Percentiles rank a stretch among this genome's conserved stretches.
phyloP scores from a whole-genome alignment of 1,140 invertebrate genomes.

The Drosophila pseudoobscura region DNA sequence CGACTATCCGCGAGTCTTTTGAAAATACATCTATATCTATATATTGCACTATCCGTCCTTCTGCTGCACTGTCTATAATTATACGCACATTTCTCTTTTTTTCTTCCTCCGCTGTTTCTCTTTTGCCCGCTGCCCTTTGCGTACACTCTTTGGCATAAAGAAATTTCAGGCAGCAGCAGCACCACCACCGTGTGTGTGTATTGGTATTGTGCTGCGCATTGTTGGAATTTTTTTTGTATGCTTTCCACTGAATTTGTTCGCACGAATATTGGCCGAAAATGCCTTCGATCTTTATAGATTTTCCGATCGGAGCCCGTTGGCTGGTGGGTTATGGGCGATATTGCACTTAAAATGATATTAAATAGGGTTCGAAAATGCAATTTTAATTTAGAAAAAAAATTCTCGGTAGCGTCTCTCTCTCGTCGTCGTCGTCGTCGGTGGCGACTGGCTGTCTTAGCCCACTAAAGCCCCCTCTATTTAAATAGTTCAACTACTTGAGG shows the following conservation, averaged over 20 bases:
- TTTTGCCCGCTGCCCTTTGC: conserved; percentile 47
- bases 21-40: too few relatives aligned
- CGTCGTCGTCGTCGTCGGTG: too few relatives aligned
- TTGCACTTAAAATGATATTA: conserved; percentile 48
- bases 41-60: too few relatives aligned
- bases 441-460: too few relatives aligned
- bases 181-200: conserved; percentile 44
- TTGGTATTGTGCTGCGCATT: conserved; percentile 62
- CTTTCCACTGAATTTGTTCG: conserved; percentile 41
- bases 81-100: conserved; percentile 61
- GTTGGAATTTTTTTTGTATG: conserved; percentile 65
- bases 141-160: conserved; percentile 69
- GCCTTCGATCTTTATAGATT: conserved; percentile 1
- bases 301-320: conserved; percentile 11
- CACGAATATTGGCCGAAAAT: neutral
- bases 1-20: neutral
- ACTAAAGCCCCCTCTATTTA: too few relatives aligned
- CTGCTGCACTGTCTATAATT: conserved; percentile 59
- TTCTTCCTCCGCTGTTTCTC: conserved; percentile 27
- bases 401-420: too few relatives aligned
- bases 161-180: conserved; percentile 47
- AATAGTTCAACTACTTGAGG: too few relatives aligned
- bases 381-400: conserved; percentile 58
- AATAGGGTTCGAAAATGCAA: conserved; percentile 25
- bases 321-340: conserved; percentile 12